Base-by-base conservation (phyloP, 2,113 vertebrate genomes). In the Phocoena sinus region DNA sequence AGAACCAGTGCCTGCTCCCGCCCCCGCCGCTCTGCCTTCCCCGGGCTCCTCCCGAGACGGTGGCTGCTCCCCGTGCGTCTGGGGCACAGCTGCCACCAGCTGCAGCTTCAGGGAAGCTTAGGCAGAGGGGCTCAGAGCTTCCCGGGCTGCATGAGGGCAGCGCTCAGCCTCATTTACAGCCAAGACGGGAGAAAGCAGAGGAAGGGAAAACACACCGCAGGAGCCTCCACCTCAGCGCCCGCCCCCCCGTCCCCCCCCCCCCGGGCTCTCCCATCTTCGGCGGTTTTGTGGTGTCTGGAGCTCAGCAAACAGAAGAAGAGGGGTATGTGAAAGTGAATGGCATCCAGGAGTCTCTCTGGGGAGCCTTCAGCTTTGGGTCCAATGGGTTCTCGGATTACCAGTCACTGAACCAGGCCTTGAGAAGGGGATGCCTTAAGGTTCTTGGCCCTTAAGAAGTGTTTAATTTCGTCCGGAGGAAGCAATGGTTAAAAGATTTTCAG, bases 71-170 rank as follows among this genome's bases (percentile, higher is more conserved):
- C 93, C 85, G 94, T 92, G 94, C 96, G 96, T 91, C 91, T 88
- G 77, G 96, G 96, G 76, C 98, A 95, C 97, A 86, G 80, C 95
- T 60, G 96, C 96, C 89, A 95, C 71, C 65, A 92, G 25, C 5
- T 81, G 90, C 23, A 11, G 60, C 60, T 62, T 62, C 60, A 28
- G 97, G 41, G 89, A 97, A 89, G 87, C 96, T 97, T 97, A 84
- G 88, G 83, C 73, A 96, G 98, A 96, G 91, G 97, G 95, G 91
- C 97, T 98, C 97, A 92, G 91, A 94, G 96, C 15, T 94, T 97
- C 81, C 5, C 97, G 71, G 97, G 93, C 94, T 97, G n/a, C 90
- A 91, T 82, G 91, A 95, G 95, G 97, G 93, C 84, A 81, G 60
- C 67, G 58, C 81, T 97, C 74, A 80, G 20, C 56, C 95, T 97